phyloP scores from a whole-genome alignment of 2,113 vertebrate genomes.

The Antechinus flavipes region DNA sequence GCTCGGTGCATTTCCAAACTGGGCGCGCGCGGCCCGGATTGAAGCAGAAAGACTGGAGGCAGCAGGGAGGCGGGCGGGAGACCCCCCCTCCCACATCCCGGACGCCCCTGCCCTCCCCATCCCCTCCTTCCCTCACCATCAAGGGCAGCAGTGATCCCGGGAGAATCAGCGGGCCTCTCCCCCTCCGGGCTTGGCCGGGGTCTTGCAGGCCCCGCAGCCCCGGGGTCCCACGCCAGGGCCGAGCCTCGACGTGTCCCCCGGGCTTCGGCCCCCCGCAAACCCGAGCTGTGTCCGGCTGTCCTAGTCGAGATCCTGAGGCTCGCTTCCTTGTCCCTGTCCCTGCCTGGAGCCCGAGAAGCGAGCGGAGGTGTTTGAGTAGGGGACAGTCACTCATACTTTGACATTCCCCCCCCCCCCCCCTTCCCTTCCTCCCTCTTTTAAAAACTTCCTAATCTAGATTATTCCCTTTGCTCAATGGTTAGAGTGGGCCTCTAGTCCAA shows the following conservation, averaged over 20 bases:
- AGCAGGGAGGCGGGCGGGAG: too few species aligned
- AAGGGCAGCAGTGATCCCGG: not conserved
- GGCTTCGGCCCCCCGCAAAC: not conserved
- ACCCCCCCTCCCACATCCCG: too few species aligned
- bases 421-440: not conserved
- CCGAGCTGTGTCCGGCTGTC: not conserved
- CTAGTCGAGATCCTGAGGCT: not conserved
- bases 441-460: not conserved
- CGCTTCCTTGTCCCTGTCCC: not conserved
- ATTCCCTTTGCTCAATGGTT: not conserved
- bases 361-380: not conserved
- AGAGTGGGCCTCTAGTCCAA: not conserved
- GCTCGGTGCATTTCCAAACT: constrained; percentile 70
- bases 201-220: too few species aligned
- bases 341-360: not conserved
- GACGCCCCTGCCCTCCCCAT: not conserved
- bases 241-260: not conserved
- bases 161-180: not conserved
- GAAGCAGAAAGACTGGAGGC: not conserved
- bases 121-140: not conserved
- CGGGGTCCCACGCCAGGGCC: not conserved
- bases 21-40: constrained; percentile 35
- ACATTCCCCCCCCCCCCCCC: not conserved
- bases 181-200: not conserved
- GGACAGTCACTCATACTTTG: not conserved